These are phyloP conservation scores for Idris sp. DNA, from an alignment of 1,140 invertebrate genomes.

Conservation along the genomic window DNA sequence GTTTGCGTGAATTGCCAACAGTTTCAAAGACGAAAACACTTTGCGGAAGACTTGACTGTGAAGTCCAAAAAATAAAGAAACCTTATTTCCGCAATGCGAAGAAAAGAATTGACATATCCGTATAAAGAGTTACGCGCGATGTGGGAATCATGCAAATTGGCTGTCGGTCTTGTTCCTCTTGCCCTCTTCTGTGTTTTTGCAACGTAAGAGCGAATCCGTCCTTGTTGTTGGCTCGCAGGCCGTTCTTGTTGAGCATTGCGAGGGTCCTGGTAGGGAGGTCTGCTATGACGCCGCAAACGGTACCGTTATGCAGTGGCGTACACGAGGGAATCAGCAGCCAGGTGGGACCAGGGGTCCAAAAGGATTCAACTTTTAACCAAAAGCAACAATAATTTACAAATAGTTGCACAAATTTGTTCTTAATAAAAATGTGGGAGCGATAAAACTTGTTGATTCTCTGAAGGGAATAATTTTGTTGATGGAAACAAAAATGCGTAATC, in stretches of 20 bases:
- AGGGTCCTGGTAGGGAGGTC: conserved; percentile 63
- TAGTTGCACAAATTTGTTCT: too few species aligned
- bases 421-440: too few species aligned
- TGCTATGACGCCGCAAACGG: conserved; percentile 68
- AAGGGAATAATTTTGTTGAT: conserved; percentile 6
- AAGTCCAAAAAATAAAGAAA: conserved; percentile 31
- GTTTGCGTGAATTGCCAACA: background rate
- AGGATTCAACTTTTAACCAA: too few species aligned
- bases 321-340: conserved; percentile 32
- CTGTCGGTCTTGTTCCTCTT: conserved; percentile 54
- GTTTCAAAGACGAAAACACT: conserved; percentile 15
- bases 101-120: conserved; percentile 67
- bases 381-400: too few species aligned
- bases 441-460: too few species aligned
- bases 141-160: conserved; percentile 67
- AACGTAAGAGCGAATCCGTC: conserved; percentile 64
- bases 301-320: conserved; percentile 76
- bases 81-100: conserved; percentile 36
- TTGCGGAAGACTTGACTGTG: conserved; percentile 28
- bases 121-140: conserved; percentile 64
- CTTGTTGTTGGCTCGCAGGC: conserved; percentile 69
- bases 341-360: conserved; percentile 2
- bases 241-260: conserved; percentile 72
- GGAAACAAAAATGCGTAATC: conserved; percentile 30
- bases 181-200: conserved; percentile 38